Conservation (phyloP, 1,140 invertebrate species). For the Melipona quadrifasciata region DNA sequence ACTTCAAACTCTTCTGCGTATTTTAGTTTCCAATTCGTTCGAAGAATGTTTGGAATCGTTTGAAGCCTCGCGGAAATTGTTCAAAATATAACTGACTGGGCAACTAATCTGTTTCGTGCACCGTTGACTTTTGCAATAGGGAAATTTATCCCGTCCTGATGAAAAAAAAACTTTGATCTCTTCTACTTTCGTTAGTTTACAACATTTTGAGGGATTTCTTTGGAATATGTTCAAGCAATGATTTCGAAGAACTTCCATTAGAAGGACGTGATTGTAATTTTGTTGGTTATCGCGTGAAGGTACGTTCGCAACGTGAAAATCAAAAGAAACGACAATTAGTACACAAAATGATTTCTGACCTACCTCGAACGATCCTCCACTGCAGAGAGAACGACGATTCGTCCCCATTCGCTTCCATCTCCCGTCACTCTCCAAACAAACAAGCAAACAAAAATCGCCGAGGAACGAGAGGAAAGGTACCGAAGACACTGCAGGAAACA, state of each 20-base stretch:
- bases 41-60: no score
- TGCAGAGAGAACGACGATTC: background rate
- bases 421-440: no score
- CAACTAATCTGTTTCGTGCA: no score
- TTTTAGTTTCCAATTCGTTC: no score
- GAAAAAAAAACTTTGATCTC: background rate
- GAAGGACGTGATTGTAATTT: background rate
- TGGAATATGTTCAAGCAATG: no score
- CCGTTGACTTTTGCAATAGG: no score
- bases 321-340: background rate
- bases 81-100: no score
- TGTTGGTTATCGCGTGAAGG: background rate
- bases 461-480: background rate
- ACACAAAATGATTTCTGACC: background rate
- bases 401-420: no score
- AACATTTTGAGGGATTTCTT: background rate
- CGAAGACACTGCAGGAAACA: background rate
- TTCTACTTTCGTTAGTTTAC: background rate
- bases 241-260: no score
- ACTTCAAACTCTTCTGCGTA: background rate
- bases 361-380: background rate
- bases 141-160: no score
- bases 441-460: conserved; percentile 4
- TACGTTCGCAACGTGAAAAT: background rate
- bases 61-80: no score